Base-by-base conservation (phyloP, 2,113 vertebrate genomes). In the Coryphaenoides rupestris region DNA sequence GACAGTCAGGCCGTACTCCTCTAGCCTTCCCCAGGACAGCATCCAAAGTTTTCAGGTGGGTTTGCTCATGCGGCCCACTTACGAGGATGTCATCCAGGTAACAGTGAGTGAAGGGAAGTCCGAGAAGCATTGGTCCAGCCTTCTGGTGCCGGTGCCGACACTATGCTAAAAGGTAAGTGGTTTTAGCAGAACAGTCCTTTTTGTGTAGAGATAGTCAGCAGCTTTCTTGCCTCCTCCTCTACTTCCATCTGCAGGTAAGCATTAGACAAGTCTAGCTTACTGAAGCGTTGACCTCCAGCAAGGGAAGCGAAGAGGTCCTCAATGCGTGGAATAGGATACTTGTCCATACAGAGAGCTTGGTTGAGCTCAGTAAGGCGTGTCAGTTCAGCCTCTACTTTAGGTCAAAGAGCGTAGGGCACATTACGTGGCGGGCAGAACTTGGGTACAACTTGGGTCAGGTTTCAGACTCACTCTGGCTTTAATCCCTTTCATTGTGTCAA, bases 401-500 rank as follows among this genome's bases (percentile, higher is more conserved):
- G 28, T 33, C 28, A 9, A 9, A 33, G 6, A 10, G 28, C 28
- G 10, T 33, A 33, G 28, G 28, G 3, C 10, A 33, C 28, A 33
- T 9, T 10, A 33, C 7, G 28, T 33, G 24, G 15, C 24, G 2
- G 56, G n/a, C 56, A 58, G 28, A 58, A 58, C 56, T 28, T 58
- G 56, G 56, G 56, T n/a, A 3, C 16, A n/a, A 23, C 49, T 2
- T n/a, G n/a, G n/a, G n/a, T 58, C 13, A 6, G 56, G 24, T 33
- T 28, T 33, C 5, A 58, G 56, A 2, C 13, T 58, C 56, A 58
- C 22, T 16, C 5, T 26, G 0, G 56, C 56, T 28, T 58, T 6
- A 19, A 23, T n/a, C 12, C 53, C 62, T 16, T 62, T 62, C 61
- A 53, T 19, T 2, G 61, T 62, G n/a, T 53, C 26, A 45, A 56